These are phyloP conservation scores for Unio pictorum DNA, from an alignment of 2,888 invertebrate genomes.

Conservation along the genomic window DNA sequence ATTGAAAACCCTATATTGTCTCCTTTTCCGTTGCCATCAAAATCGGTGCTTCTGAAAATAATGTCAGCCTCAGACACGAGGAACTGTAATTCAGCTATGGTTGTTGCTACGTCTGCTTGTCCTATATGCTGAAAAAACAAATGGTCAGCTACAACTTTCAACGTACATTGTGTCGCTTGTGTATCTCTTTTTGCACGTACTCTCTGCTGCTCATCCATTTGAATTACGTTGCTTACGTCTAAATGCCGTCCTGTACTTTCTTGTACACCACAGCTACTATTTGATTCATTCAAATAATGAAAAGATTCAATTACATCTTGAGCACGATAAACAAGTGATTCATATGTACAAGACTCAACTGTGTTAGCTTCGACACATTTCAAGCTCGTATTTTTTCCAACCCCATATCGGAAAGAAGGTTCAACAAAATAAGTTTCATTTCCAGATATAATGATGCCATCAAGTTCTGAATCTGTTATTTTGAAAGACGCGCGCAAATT, in stretches of 20 bases:
- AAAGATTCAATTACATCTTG: no score
- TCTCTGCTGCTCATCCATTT: not conserved
- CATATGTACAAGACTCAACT: no score
- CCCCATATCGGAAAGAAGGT: conserved; percentile 9
- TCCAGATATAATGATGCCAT: conserved; percentile 12
- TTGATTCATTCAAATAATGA: no score
- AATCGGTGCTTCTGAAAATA: conserved; percentile 63
- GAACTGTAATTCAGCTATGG: conserved; percentile 53
- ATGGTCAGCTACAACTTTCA: conserved; percentile 65
- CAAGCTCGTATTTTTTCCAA: no score
- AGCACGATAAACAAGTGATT: no score
- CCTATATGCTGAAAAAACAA: conserved; percentile 54
- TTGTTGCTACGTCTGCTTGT: conserved; percentile 23
- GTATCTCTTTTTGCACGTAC: conserved; percentile 11
- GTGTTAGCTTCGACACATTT: no score
- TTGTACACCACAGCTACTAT: no score
- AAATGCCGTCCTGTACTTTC: no score
- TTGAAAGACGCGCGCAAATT: conserved; percentile 4
- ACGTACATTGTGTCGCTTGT: conserved; percentile 30
- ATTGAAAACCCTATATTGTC: conserved; percentile 65
- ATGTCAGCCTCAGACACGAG: conserved; percentile 56
- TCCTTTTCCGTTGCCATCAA: conserved; percentile 59
- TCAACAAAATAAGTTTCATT: conserved; percentile 19
- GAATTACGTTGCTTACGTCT: no score
- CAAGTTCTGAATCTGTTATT: conserved; percentile 15